Conservation (phyloP, 2,113 vertebrate genomes). For the Cyrtonyx montezumae region DNA sequence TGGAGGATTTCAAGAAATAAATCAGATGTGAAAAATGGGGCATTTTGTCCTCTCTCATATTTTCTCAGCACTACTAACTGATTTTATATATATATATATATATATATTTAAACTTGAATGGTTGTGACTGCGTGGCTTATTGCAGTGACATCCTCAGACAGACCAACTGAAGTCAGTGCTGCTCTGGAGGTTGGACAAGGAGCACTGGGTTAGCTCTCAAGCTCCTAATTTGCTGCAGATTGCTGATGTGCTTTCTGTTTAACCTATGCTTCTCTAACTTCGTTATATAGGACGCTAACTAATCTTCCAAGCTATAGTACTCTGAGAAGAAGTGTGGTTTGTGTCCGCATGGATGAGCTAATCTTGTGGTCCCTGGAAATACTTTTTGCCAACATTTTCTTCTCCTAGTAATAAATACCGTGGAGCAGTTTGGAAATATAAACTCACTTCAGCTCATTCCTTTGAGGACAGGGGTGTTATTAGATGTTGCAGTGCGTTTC, state of each 20-base stretch:
- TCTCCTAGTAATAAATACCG: neutral
- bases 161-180: neutral
- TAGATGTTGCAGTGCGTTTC: neutral
- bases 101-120: neutral
- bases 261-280: neutral
- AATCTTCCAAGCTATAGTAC: neutral
- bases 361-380: conserved; percentile 32
- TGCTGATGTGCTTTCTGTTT: neutral
- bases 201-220: neutral
- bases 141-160: neutral
- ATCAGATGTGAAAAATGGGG: neutral
- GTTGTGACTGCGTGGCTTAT: neutral
- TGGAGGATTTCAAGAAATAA: neutral
- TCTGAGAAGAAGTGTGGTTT: conserved; percentile 17
- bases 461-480: neutral
- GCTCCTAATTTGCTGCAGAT: neutral
- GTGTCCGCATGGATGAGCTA: neutral
- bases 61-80: neutral
- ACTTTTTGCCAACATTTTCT: neutral
- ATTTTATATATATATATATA: neutral
- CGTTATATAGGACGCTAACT: neutral
- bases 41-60: neutral
- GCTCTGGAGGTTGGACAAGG: neutral
- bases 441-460: neutral
- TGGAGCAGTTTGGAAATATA: neutral